Base-by-base conservation (phyloP, 2,113 vertebrate species). In the Scytalopus superciliaris region DNA sequence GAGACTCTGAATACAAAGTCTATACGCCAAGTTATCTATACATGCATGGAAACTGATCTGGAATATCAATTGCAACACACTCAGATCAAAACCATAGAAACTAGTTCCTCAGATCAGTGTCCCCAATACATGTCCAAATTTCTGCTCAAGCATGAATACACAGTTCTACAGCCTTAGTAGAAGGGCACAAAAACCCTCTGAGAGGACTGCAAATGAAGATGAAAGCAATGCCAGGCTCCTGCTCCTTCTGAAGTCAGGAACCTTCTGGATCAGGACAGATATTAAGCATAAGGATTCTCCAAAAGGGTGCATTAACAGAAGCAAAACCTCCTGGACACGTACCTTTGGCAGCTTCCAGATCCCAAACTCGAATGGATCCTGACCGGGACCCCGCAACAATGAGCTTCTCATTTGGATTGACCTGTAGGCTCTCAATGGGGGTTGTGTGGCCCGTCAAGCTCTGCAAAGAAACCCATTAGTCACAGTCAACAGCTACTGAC, bases 271-370 rank as follows among this genome's bases (percentile, higher is more conserved):
- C 42, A 74, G 17, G 16, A 66, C 0, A 50, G 31, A 23, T 27
- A 78, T 35, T 60, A 47, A 85, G 24, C 24, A 11, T 14, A 76
- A 62, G 7, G 12, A 73, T 57, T 49, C 13, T 49, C 31, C 28
- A 49, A 60, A 84, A 59, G 3, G 10, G 0, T 22, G 21, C 10
- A 22, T 14, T 39, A 55, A 39, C 27, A 69, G 31, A 76, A 67
- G 12, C 7, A 27, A n/a, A 66, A 64, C 35, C 27, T 67, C 39
- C 18, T 1, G 47, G 59, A 62, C n/a, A 93, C 98, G 89, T 98
- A 99, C 99, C 99, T 98, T 99, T 99, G 69, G 99, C 99, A 90
- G 99, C 99, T 98, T 99, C 99, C 97, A 99, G 97, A 95, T 99
- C 99, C 99, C 99, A 99, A 69, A 99, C 97, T 9, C 99, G 98